Conservation (phyloP, 2,797 vertebrate species). For the Mormyrops attenuatus region DNA sequence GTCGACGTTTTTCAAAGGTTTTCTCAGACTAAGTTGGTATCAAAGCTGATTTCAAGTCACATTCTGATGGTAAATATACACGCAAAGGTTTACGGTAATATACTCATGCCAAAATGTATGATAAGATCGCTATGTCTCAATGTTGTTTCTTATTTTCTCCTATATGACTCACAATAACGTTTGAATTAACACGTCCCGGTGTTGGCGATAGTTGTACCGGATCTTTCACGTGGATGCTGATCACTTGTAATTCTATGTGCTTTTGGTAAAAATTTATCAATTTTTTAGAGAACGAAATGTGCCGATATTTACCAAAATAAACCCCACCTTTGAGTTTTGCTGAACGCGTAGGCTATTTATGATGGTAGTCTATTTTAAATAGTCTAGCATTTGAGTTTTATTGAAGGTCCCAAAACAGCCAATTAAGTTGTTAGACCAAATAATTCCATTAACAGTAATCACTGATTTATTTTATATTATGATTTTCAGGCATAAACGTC, state of each 20-base stretch:
- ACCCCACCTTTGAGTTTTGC: background rate
- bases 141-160: background rate
- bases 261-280: background rate
- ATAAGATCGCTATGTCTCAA: background rate
- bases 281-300: background rate
- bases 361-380: background rate
- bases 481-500: background rate
- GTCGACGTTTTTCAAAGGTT: background rate
- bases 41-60: background rate
- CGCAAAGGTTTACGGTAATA: background rate
- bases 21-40: conserved; percentile 9
- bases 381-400: background rate
- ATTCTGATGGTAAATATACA: background rate
- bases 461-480: background rate
- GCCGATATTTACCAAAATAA: background rate
- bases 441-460: background rate
- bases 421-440: background rate
- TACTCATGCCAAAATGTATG: background rate
- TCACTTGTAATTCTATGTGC: background rate
- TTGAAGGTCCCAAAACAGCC: background rate
- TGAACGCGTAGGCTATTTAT: background rate
- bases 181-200: background rate
- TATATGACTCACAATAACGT: background rate
- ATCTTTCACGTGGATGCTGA: background rate
- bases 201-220: background rate